Percentiles rank a stretch among this genome's conserved stretches.
Conservation (phyloP, 37 sponge, comb jelly and placozoan species). For the Mnemiopsis leidyi region DNA sequence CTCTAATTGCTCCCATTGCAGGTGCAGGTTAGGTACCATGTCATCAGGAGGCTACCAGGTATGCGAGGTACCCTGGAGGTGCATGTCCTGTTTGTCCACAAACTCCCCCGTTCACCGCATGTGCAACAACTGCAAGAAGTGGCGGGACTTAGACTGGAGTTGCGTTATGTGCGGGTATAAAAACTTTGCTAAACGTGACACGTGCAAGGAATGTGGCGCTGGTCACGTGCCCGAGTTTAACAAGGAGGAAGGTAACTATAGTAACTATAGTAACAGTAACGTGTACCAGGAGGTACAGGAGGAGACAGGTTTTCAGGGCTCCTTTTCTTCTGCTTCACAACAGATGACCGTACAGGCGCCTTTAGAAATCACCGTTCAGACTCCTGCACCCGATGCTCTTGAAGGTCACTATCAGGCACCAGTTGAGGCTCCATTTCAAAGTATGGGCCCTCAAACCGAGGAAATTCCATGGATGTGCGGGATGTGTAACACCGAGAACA, state of each 20-base stretch:
- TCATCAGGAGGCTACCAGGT: neutral
- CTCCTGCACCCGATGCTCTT: no score
- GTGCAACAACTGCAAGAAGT: conserved; percentile 3
- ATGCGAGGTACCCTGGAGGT: conserved; percentile 4
- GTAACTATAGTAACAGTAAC: neutral
- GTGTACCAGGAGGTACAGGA: neutral
- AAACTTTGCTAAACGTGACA: conserved; percentile 34
- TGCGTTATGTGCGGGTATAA: conserved; percentile 16
- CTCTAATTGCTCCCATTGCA: no score
- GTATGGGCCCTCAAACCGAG: neutral
- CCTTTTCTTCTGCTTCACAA: neutral
- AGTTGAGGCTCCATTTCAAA: neutral
- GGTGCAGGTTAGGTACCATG: neutral
- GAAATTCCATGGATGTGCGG: conserved; percentile 57
- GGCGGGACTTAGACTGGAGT: conserved; percentile 54
- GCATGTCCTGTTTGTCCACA: neutral
- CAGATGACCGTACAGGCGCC: neutral
- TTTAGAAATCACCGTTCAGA: no score
- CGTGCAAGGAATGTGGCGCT: conserved; percentile 3
- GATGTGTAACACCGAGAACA: conserved; percentile 35
- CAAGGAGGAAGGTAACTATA: neutral
- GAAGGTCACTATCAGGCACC: neutral
- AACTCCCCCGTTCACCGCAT: neutral
- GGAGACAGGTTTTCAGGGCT: conserved; percentile 9
- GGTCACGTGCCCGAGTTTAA: neutral